Base-by-base conservation (phyloP, 2,797 vertebrate genomes). In the Bradypus variegatus region DNA sequence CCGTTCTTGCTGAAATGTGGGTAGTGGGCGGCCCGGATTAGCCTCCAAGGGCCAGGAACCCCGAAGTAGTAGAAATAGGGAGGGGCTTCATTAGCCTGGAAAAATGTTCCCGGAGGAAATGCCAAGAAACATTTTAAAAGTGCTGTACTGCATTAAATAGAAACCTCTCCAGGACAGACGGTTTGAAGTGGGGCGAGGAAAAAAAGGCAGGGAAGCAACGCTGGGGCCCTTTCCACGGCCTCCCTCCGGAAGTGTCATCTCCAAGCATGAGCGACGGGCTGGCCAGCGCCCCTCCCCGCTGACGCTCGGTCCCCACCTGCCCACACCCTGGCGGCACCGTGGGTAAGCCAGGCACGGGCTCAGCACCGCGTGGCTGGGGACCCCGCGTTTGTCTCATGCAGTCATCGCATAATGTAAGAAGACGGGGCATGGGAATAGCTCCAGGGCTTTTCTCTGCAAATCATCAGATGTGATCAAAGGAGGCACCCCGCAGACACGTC, bases 341-440 rank as follows among this genome's bases (percentile, higher is more conserved):
- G 5, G 6, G 5, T 2, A 36, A 16, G 41, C 38, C 48, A 33
- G 38, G 69, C 27, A 55, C 9, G 1, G 36, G 80, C 69, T n/a
- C n/a, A n/a, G 50, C 11, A 76, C 38, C 15, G 11, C 12, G 27
- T 33, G 80, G 72, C 79, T 64, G 36, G 33, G 36, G 48, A 41
- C 15, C 2, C 48, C 14, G 36, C 1, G 14, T 79, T 53, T 23
- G 29, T 8, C 55, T 48, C 15, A 1, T 1, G 2, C 16, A 23
- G 50, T 53, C 45, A 45, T 14, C 50, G 2, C 50, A 14, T 21
- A 70, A 53, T 15, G 29, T 45, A 58, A 48, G 69, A 78, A 53
- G 21, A 25, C 0, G 0, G 25, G 23, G 7, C 12, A 45, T 21
- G 23, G 0, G 4, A 29, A 48, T 1, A 50, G 21, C 58, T 36